phyloP scores from a whole-genome alignment of 1,140 invertebrate genomes.

The Drosophila obscura region DNA sequence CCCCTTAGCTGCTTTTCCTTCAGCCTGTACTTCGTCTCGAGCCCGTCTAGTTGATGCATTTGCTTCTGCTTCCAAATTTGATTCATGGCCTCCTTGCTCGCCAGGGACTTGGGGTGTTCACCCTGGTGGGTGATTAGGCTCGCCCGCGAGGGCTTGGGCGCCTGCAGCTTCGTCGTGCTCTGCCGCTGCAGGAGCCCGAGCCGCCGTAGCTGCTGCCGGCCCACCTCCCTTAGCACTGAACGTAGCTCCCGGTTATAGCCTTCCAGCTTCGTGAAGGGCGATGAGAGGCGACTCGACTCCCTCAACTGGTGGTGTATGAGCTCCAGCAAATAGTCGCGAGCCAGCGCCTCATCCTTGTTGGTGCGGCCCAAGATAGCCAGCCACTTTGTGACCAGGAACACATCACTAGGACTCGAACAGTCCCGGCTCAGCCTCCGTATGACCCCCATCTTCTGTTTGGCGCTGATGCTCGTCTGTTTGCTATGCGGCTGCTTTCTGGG shows the following conservation, averaged over 20 bases:
- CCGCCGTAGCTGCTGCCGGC: no score
- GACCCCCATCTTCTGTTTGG: not conserved
- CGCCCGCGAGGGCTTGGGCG: constrained; percentile 12
- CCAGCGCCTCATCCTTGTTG: constrained; percentile 22
- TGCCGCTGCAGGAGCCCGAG: not conserved
- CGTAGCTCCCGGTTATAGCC: constrained; percentile 13
- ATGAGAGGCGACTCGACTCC: not conserved
- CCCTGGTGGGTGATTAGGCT: not conserved
- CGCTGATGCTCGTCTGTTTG: constrained; percentile 12
- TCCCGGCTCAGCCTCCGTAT: not conserved
- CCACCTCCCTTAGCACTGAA: not conserved
- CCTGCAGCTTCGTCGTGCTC: not conserved
- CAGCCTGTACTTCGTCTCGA: not conserved
- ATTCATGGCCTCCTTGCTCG: not conserved
- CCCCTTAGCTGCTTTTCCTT: not conserved
- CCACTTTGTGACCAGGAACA: constrained; percentile 26
- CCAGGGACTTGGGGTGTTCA: no score
- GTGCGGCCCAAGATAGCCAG: constrained; percentile 14
- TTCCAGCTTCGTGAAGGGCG: constrained; percentile 19
- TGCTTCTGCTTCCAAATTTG: not conserved
- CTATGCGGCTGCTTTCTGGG: not conserved
- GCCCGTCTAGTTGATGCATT: not conserved
- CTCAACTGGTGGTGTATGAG: constrained; percentile 29
- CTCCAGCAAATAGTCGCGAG: constrained; percentile 14
- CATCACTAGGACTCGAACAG: not conserved